Base-by-base conservation (phyloP, 2,888 invertebrate genomes). In the Protophormia terraenovae region DNA sequence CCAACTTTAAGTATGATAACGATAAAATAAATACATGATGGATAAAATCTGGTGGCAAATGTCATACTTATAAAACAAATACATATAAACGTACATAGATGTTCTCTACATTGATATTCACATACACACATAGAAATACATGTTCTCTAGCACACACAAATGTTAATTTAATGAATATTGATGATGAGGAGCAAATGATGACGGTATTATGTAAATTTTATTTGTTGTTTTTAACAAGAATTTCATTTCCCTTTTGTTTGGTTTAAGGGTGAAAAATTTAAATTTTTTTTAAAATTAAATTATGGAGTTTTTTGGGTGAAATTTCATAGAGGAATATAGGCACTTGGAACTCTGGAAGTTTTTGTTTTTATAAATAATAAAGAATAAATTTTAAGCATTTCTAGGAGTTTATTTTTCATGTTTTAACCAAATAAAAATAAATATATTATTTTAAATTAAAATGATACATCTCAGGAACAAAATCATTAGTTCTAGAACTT, bases 111-210 rank as follows among this genome's bases (percentile, higher is more conserved):
- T 27, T 41, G 45, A 27, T 3, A 50, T 27, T 0, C 24, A 53
- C 14, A 19, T 22, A 58, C 14, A 35, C 22, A 19, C 27, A 50
- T 50, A 12, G 12, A 50, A 22, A 50, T 12, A 66, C n/a, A 19
- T n/a, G 19, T 27, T 19, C 12, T 2, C 19, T 12, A 6, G 7
- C 47, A 62, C n/a, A 62, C n/a, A 19, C 45, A 83, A 83, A 78
- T 69, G 53, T 32, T 78, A 38, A 69, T 83, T 77, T 83, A 77
- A 83, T 78, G 78, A 83, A 69, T 83, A 83, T 83, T 78, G 78
- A 83, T 83, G 83, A 83, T 60, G 55, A 38, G 22, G 4, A 35
- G 16, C 10, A 47, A 69, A 19, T 71, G 38, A 14, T 47, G 60
- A 32, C 6, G 38, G 1, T 58, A 22, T 76, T 55, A 41, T 77